phyloP scores from a whole-genome alignment of 2,113 vertebrate genomes.

The Elephantulus edwardii region DNA sequence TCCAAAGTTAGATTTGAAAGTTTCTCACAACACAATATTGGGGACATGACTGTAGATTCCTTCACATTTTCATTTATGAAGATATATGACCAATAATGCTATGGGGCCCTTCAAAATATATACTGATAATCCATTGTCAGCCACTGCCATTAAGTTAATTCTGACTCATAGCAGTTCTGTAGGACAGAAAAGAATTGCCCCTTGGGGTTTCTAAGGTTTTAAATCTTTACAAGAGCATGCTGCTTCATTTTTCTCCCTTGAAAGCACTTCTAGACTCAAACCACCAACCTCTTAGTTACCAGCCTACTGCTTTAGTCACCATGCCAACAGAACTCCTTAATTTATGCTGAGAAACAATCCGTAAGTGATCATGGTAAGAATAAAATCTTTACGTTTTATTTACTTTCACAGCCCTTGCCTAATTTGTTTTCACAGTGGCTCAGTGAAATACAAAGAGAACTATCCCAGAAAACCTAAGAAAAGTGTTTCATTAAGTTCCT shows the following conservation, averaged over 20 bases:
- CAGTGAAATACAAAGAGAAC: not conserved
- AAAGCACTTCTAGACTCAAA: too few relatives aligned
- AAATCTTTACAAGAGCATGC: too few relatives aligned
- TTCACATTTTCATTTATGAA: not conserved
- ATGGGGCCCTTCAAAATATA: not conserved
- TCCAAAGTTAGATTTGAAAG: too few relatives aligned
- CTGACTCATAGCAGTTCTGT: too few relatives aligned
- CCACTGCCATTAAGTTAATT: too few relatives aligned
- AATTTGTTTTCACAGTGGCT: not conserved
- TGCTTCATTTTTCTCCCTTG: too few relatives aligned
- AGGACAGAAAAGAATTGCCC: too few relatives aligned
- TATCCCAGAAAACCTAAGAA: not conserved
- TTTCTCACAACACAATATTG: conserved; percentile 2
- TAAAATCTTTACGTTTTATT: not conserved
- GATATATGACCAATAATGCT: not conserved
- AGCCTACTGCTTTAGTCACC: too few relatives aligned
- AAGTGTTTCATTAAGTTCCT: not conserved
- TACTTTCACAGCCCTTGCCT: not conserved
- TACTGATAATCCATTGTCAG: too few relatives aligned
- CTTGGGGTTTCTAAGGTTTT: too few relatives aligned
- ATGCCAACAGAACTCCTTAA: too few relatives aligned
- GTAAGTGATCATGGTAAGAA: not conserved
- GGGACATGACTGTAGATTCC: not conserved
- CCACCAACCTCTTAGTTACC: too few relatives aligned
- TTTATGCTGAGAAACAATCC: not conserved